Base-by-base conservation (phyloP, 2,888 invertebrate species). In the Pimpla rufipes region DNA sequence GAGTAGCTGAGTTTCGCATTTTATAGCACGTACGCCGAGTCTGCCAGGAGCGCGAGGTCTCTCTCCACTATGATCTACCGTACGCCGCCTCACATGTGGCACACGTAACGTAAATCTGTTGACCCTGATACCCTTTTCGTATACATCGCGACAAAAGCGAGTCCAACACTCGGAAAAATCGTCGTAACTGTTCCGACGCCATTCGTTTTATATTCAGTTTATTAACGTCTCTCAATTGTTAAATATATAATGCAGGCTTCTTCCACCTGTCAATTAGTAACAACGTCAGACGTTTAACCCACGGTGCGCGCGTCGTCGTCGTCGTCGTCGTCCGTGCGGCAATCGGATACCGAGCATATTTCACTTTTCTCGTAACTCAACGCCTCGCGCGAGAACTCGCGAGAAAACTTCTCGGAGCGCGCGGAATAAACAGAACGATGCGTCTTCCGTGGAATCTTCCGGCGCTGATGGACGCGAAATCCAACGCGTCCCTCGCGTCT, bases 1-100 rank as follows among this genome's bases (percentile, higher is more conserved):
- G 29, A 68, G 50, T 68, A 29, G 75, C 75, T 68, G 59, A 68
- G 68, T 77, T 66, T 64, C 50, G 50, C 23, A 42, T 71, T 70
- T 55, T 55, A 7, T 29, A 42, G 47, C 35, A 68, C 55, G 18
- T 40, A 18, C 71, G 29, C 29, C 55, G 42, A 57, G 57, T 71
- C 55, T 13, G 35, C 57, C n/a, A n/a, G 37, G 57, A 45, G 40
- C 57, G 45, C 23, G 50, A 70, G 40, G 70, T n/a, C n/a, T 29
- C 71, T 57, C 23, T 55, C 40, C 52, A 13, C 55, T 8, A 16
- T n/a, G 21, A 4, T 18, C 16, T 6, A 59, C n/a, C n/a, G 37
- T 59, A 18, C 21, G 7, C 21, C 21, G 52, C 21, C 42, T 2
- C 21, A 52, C 52, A 21, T 52, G 18, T 18, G 21, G 7, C 47